These are phyloP conservation scores for Campoplex nolae DNA, from an alignment of 2,888 invertebrate species.

Conservation along the genomic window DNA sequence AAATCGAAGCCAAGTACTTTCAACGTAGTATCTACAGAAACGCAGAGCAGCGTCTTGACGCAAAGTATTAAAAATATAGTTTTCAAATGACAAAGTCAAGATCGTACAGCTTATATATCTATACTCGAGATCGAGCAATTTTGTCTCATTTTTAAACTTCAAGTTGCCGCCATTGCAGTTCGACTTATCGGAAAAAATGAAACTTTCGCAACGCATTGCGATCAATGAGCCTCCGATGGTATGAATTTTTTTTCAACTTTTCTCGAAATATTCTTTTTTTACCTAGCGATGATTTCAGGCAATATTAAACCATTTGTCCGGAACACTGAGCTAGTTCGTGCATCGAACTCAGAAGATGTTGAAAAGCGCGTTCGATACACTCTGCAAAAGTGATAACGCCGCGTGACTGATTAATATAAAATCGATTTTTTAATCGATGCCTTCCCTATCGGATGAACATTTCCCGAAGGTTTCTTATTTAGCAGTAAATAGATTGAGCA, in stretches of 20 bases:
- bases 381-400: not conserved
- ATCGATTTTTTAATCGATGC: not conserved
- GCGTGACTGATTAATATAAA: not conserved
- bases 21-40: not conserved
- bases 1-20: not conserved
- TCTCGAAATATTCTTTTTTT: not conserved
- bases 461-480: not conserved
- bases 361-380: constrained; percentile 5
- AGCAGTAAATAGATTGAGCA: not conserved
- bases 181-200: no score
- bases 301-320: not conserved
- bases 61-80: no score
- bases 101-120: no score
- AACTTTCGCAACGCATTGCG: no score
- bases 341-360: not conserved
- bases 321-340: not conserved
- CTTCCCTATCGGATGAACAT: not conserved
- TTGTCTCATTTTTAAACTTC: no score
- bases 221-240: no score
- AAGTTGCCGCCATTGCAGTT: no score
- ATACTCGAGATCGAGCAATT: no score
- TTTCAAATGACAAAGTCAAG: no score
- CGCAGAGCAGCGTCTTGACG: no score
- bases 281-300: not conserved
- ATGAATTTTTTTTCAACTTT: not conserved